These are phyloP conservation scores for Puma concolor DNA, from an alignment of 2,113 vertebrate species.

Conservation along the genomic window DNA sequence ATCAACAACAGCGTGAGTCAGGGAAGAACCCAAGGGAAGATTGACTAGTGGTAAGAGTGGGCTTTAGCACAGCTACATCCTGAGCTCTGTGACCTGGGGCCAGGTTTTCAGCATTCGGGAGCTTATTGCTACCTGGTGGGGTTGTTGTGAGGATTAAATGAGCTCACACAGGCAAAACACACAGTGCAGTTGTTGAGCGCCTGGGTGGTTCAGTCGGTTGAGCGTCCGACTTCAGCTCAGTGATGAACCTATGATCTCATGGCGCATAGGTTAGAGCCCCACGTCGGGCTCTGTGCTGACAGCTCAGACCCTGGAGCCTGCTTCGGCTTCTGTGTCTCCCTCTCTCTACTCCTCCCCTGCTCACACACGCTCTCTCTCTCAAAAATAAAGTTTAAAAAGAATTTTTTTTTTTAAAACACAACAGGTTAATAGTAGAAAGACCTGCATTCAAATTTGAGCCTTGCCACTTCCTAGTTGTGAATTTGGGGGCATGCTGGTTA, in stretches of 20 bases:
- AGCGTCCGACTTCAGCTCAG: too few relatives aligned
- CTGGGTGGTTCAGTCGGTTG: too few relatives aligned
- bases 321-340: too few relatives aligned
- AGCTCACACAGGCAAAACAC: neutral
- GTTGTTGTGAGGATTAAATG: neutral
- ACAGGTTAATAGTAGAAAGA: conserved; percentile 1
- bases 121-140: neutral
- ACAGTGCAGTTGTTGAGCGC: neutral
- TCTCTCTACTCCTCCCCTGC: too few relatives aligned
- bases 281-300: too few relatives aligned
- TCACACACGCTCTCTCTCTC: too few relatives aligned
- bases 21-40: neutral
- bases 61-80: neutral
- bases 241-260: too few relatives aligned
- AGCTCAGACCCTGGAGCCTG: too few relatives aligned
- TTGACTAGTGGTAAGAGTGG: neutral
- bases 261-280: too few relatives aligned
- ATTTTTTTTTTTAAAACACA: neutral
- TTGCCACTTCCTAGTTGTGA: neutral
- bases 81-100: neutral
- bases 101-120: neutral
- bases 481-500: neutral
- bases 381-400: too few relatives aligned
- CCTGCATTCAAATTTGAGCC: neutral
- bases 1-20: neutral